A percentile compares a stretch with the other conserved stretches of the same genome.
Conservation (phyloP, 2,888 invertebrate species). For the Allacma fusca region DNA sequence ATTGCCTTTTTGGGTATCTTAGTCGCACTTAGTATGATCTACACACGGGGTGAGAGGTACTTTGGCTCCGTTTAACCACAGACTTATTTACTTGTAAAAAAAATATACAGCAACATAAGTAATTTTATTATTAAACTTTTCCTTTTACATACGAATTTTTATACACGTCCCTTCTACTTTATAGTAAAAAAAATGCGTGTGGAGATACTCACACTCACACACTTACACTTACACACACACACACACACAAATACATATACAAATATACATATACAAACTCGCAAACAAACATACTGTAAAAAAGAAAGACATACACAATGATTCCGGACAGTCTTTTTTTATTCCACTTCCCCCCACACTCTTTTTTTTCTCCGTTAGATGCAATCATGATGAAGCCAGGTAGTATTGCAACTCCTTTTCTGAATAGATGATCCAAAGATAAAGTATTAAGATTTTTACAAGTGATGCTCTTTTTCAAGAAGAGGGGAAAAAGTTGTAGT, state of each 20-base stretch:
- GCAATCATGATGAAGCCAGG: not conserved
- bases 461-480: conserved; percentile 3
- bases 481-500: not conserved
- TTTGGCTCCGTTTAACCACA: conserved; percentile 58
- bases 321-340: not conserved
- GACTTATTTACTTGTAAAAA: conserved; percentile 14
- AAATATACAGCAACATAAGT: not conserved
- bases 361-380: not conserved
- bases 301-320: not conserved
- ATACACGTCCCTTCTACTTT: not conserved
- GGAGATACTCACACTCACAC: no score
- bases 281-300: no score
- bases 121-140: not conserved
- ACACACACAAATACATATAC: no score
- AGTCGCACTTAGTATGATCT: conserved; percentile 60
- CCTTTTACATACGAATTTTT: not conserved
- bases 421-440: not conserved
- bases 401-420: not conserved
- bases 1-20: conserved; percentile 60
- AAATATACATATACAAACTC: no score
- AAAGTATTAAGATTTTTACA: not conserved
- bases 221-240: no score
- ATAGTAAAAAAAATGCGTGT: no score
- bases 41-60: conserved; percentile 60
- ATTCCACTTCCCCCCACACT: not conserved